Conservation (phyloP, 2,888 invertebrate species). For the Oligia fasciuncula region DNA sequence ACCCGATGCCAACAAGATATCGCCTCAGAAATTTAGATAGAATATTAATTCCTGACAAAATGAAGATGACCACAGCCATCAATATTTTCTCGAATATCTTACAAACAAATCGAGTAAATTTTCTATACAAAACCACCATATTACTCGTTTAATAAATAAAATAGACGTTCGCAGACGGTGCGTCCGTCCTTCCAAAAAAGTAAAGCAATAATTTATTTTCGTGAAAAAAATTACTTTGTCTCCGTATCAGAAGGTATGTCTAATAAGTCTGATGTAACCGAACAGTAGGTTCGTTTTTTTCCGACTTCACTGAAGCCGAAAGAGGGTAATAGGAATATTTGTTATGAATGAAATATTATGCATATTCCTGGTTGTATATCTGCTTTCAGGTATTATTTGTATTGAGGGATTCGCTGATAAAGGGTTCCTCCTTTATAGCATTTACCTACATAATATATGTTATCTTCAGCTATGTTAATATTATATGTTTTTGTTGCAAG, state of each 20-base stretch:
- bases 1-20: not conserved
- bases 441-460: not conserved
- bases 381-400: not conserved
- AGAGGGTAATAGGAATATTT: slow-evolving; percentile 39
- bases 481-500: not conserved
- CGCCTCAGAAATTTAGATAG: not conserved
- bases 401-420: slow-evolving; percentile 1
- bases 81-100: slow-evolving; percentile 8
- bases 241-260: slow-evolving; percentile 51
- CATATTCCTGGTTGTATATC: not conserved
- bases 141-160: slow-evolving; percentile 38
- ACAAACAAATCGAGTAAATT: slow-evolving; percentile 27
- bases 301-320: slow-evolving; percentile 36
- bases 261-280: slow-evolving; percentile 47
- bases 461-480: not conserved
- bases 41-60: slow-evolving; percentile 13
- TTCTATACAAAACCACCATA: not conserved
- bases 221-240: slow-evolving; percentile 43
- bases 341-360: slow-evolving; percentile 46
- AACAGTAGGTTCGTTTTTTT: slow-evolving; percentile 32
- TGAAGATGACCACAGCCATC: not conserved
- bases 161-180: slow-evolving; percentile 21
- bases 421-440: not conserved
- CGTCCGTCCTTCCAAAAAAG: slow-evolving; percentile 28
- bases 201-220: slow-evolving; percentile 39